These are phyloP conservation scores for Beaufortia kweichowensis DNA, from an alignment of 2,113 vertebrate genomes.

Conservation along the genomic window DNA sequence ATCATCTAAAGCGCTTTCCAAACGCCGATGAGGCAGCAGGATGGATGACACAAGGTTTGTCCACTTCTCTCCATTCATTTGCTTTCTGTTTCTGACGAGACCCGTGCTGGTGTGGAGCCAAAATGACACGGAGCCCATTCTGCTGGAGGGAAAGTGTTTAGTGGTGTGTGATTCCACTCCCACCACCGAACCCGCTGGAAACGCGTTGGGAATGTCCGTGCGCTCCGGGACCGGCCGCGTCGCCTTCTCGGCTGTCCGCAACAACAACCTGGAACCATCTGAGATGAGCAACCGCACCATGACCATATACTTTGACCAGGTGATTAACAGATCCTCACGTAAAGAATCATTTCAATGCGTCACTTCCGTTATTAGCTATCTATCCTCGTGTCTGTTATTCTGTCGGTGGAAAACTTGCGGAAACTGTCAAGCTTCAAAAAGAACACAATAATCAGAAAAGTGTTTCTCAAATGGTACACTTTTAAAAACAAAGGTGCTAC, in stretches of 20 bases:
- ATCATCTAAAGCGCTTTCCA: background rate
- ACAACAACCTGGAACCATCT: constrained; percentile 79
- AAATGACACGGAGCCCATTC: constrained; percentile 77
- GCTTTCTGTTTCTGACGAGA: constrained; percentile 58
- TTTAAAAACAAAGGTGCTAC: background rate
- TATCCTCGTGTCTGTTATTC: too few relatives aligned
- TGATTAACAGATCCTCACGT: too few relatives aligned
- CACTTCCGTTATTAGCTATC: too few relatives aligned
- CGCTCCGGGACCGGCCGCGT: constrained; percentile 72
- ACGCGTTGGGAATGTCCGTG: constrained; percentile 77
- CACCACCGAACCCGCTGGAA: constrained; percentile 65
- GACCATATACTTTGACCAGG: constrained; percentile 81
- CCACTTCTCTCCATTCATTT: constrained; percentile 14
- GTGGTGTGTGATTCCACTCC: constrained; percentile 80
- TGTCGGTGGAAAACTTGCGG: too few relatives aligned
- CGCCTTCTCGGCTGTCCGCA: constrained; percentile 76
- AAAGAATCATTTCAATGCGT: too few relatives aligned
- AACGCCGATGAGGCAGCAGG: background rate
- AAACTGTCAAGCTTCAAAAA: too few relatives aligned
- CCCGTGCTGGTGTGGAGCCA: constrained; percentile 63
- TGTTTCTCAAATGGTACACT: too few relatives aligned
- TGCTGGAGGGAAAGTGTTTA: constrained; percentile 78
- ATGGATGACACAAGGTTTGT: background rate
- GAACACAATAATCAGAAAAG: too few relatives aligned
- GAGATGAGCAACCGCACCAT: constrained; percentile 81